Evolutionary conservation across 2,113 vertebrate species (phyloP).

Genomic region (Channa argus): DNA sequence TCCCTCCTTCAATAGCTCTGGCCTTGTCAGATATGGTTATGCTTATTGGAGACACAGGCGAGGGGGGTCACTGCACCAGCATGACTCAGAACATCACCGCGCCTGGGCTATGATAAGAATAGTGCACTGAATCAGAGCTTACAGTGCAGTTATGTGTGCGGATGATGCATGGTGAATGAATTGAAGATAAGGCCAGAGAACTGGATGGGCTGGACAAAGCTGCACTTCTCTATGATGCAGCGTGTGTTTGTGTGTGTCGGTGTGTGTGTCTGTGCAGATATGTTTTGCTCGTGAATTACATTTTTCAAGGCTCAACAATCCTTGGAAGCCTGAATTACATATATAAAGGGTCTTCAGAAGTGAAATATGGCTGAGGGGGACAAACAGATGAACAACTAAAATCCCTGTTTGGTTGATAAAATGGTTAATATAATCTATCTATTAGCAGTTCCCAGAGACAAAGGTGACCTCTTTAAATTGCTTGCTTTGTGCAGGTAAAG

Average conservation of each 20-base stretch:
- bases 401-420: background rate
- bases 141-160: conserved; percentile 62
- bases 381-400: background rate
- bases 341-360: conserved; percentile 1
- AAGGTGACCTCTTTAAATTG: background rate
- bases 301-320: conserved; percentile 37
- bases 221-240: background rate
- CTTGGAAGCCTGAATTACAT: conserved; percentile 39
- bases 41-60: conserved; percentile 67
- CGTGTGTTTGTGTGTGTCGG: conserved; percentile 2
- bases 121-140: conserved; percentile 74
- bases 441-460: background rate
- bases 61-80: conserved; percentile 73
- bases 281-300: conserved; percentile 23
- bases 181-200: conserved; percentile 58
- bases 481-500: background rate
- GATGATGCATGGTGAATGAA: conserved; percentile 70
- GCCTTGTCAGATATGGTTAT: conserved; percentile 80
- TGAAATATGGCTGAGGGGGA: background rate
- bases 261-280: conserved; percentile 9
- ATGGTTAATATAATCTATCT: background rate
- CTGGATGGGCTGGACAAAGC: conserved; percentile 49
- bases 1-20: conserved; percentile 65
- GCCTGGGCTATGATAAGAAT: conserved; percentile 70
- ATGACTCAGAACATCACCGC: conserved; percentile 67